phyloP scores from a whole-genome alignment of 2,888 invertebrate genomes.

The Myathropa florea region DNA sequence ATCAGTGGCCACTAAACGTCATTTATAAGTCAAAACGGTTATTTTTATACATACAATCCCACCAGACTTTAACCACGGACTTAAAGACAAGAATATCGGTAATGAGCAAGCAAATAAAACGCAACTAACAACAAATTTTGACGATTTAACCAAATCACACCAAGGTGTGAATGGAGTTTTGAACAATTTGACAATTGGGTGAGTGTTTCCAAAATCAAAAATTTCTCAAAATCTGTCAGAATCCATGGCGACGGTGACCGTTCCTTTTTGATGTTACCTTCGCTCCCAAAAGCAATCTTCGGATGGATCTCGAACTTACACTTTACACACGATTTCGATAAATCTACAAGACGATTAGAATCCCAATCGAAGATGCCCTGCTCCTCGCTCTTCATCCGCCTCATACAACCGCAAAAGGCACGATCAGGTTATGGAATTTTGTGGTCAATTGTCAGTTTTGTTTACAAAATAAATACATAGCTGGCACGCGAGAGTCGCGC shows the following conservation, averaged over 20 bases:
- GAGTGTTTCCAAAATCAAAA: not conserved
- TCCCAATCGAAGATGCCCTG: not conserved
- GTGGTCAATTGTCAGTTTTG: conserved; percentile 10
- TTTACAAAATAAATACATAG: conserved; percentile 30
- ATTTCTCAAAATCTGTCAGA: too few species aligned
- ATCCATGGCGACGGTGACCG: not conserved
- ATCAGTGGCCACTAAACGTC: not conserved
- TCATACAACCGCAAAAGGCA: too few species aligned
- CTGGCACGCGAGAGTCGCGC: not conserved
- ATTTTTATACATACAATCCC: not conserved
- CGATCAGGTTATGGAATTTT: not conserved
- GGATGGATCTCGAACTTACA: not conserved
- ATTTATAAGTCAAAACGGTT: not conserved
- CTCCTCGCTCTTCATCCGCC: too few species aligned
- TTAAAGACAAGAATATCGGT: not conserved
- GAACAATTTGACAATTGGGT: not conserved
- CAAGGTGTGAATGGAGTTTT: not conserved
- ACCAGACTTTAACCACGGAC: not conserved
- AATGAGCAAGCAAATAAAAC: not conserved
- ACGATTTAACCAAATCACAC: not conserved
- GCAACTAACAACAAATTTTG: not conserved
- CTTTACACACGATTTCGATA: too few species aligned
- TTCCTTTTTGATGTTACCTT: not conserved
- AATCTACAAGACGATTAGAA: not conserved
- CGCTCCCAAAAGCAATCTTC: not conserved